phyloP scores from a whole-genome alignment of 2,797 vertebrate genomes.

The Anguilla pacifica region DNA sequence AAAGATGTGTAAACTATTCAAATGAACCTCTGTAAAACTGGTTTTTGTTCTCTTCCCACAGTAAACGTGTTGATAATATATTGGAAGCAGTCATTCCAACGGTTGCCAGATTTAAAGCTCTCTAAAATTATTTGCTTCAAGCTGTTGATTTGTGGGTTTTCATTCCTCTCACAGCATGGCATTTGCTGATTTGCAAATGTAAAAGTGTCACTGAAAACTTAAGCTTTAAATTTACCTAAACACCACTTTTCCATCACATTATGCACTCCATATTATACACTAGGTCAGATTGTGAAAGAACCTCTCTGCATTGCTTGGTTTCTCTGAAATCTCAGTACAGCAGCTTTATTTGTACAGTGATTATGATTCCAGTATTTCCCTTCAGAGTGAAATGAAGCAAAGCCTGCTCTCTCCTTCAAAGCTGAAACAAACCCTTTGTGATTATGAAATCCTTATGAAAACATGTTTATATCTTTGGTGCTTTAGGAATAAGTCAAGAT shows the following conservation, averaged over 20 bases:
- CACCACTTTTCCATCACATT: background rate
- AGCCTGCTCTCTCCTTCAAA: constrained; percentile 7
- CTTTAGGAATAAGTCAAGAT: background rate
- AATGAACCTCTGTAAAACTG: background rate
- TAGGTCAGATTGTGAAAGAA: background rate
- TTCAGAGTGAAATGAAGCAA: background rate
- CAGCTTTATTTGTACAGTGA: background rate
- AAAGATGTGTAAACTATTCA: background rate
- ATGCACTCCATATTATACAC: background rate
- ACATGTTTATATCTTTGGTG: background rate
- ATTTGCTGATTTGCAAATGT: background rate
- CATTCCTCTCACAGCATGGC: background rate
- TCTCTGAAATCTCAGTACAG: background rate
- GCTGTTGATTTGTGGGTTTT: background rate
- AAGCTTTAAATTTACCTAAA: background rate
- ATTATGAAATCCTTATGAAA: background rate
- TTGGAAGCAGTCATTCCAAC: background rate
- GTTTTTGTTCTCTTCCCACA: background rate
- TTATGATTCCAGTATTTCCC: background rate
- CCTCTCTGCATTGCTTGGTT: background rate
- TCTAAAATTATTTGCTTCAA: background rate
- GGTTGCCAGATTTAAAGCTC: background rate
- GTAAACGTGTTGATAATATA: background rate
- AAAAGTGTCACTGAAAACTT: background rate
- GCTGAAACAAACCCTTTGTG: background rate